phyloP scores from a whole-genome alignment of 2,888 invertebrate genomes.

The Melanotus villosus region DNA sequence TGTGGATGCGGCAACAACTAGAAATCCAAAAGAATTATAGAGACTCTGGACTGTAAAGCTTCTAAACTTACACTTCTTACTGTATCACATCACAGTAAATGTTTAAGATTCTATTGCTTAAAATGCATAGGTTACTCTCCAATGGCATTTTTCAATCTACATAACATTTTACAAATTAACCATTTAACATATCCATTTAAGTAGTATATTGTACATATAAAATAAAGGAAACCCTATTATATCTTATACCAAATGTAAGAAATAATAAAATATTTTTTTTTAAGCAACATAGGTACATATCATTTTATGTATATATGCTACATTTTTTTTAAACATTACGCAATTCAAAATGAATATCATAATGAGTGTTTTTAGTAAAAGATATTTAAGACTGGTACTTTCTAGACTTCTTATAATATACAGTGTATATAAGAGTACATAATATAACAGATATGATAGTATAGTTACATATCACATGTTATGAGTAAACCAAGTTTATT shows the following conservation, averaged over 20 bases:
- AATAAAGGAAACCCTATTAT: slow-evolving; percentile 27
- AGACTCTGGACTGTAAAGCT: slow-evolving; percentile 5
- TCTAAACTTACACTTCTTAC: slow-evolving; percentile 19
- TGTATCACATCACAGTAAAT: slow-evolving; percentile 53
- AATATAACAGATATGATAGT: slow-evolving; percentile 50
- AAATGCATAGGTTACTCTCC: slow-evolving; percentile 8
- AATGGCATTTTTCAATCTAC: slow-evolving; percentile 21
- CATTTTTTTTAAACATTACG: slow-evolving; percentile 31
- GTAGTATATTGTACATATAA: slow-evolving; percentile 29
- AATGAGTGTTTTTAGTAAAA: slow-evolving; percentile 11
- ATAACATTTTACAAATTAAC: slow-evolving; percentile 18
- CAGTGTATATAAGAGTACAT: slow-evolving; percentile 47
- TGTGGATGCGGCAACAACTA: slow-evolving; percentile 14
- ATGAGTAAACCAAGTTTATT: slow-evolving; percentile 52
- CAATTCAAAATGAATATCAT: slow-evolving; percentile 34
- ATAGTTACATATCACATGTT: slow-evolving; percentile 59
- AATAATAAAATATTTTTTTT: slow-evolving; percentile 38
- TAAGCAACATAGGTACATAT: slow-evolving; percentile 37
- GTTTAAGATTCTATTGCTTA: slow-evolving; percentile 28
- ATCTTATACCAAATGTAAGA: slow-evolving; percentile 21
- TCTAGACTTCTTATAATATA: slow-evolving; percentile 50
- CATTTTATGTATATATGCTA: slow-evolving; percentile 28
- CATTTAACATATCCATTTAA: slow-evolving; percentile 16
- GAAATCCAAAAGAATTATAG: slow-evolving; percentile 18
- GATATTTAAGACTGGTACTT: slow-evolving; percentile 19